Evolutionary conservation across 2,888 invertebrate species (phyloP).

Genomic region (Hemaris fuciformis): DNA sequence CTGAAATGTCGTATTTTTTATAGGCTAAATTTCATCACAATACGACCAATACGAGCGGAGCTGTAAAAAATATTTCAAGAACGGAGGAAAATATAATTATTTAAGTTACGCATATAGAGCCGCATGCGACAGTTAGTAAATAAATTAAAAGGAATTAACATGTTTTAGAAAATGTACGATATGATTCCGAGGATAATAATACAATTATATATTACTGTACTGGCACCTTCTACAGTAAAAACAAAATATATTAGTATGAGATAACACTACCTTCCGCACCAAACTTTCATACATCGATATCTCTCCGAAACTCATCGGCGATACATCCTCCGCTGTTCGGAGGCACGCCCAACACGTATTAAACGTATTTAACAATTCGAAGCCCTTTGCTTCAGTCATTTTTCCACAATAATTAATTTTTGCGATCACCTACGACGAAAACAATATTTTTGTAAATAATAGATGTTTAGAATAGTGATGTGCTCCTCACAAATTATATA

Average conservation of each 20-base stretch:
- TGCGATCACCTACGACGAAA: background rate
- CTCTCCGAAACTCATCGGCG: slow-evolving; percentile 40
- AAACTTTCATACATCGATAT: slow-evolving; percentile 37
- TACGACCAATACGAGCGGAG: no score
- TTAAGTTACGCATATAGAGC: no score
- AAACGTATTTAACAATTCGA: slow-evolving; percentile 19
- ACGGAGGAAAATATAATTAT: no score
- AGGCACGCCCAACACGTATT: slow-evolving; percentile 49
- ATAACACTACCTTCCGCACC: slow-evolving; percentile 38
- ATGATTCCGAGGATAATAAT: no score
- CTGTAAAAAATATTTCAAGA: no score
- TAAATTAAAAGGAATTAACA: no score
- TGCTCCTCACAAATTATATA: background rate
- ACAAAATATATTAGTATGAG: slow-evolving; percentile 16
- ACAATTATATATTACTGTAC: no score
- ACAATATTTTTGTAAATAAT: background rate
- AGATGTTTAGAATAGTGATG: background rate
- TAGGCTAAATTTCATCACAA: no score
- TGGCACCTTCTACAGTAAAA: no score
- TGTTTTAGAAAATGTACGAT: no score
- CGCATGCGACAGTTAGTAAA: no score
- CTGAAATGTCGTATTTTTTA: no score
- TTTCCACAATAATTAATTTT: background rate
- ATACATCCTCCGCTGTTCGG: slow-evolving; percentile 31
- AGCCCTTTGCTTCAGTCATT: slow-evolving; percentile 25